phyloP scores from a whole-genome alignment of 2,888 invertebrate genomes.

The Ptychoptera contaminata region DNA sequence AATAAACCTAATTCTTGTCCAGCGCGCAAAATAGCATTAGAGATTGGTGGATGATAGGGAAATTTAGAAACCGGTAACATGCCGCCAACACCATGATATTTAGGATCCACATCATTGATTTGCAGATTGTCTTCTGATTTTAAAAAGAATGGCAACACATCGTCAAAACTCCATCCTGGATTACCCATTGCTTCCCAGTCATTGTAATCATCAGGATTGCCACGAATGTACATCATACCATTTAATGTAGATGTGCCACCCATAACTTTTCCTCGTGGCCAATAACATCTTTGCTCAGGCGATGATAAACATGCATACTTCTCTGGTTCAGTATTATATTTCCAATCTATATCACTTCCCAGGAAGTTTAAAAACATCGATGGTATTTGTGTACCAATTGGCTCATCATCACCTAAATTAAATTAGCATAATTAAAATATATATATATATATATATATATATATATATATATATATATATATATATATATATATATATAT shows the following conservation, averaged over 20 bases:
- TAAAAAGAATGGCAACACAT: constrained; percentile 78
- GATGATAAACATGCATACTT: constrained; percentile 58
- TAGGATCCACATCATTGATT: constrained; percentile 52
- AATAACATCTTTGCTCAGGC: constrained; percentile 54
- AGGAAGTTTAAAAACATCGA: constrained; percentile 80
- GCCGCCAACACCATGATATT: constrained; percentile 64
- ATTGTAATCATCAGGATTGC: constrained; percentile 74
- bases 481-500: neutral
- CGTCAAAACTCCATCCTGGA: constrained; percentile 77
- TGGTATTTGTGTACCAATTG: constrained; percentile 76
- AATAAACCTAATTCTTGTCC: constrained; percentile 55
- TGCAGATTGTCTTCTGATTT: constrained; percentile 71
- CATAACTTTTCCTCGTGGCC: constrained; percentile 76
- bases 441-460: neutral
- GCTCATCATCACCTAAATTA: constrained; percentile 58
- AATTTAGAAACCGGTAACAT: constrained; percentile 64
- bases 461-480: too few relatives aligned
- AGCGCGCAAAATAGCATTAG: constrained; percentile 57
- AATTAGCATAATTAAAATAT: constrained; percentile 4
- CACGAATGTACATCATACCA: constrained; percentile 92
- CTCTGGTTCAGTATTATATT: constrained; percentile 72
- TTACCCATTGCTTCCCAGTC: constrained; percentile 75
- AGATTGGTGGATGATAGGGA: constrained; percentile 73
- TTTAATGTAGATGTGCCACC: constrained; percentile 90
- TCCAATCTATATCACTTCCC: constrained; percentile 78